phyloP scores from a whole-genome alignment of 2,888 invertebrate species.

The Drosophila sordidula region DNA sequence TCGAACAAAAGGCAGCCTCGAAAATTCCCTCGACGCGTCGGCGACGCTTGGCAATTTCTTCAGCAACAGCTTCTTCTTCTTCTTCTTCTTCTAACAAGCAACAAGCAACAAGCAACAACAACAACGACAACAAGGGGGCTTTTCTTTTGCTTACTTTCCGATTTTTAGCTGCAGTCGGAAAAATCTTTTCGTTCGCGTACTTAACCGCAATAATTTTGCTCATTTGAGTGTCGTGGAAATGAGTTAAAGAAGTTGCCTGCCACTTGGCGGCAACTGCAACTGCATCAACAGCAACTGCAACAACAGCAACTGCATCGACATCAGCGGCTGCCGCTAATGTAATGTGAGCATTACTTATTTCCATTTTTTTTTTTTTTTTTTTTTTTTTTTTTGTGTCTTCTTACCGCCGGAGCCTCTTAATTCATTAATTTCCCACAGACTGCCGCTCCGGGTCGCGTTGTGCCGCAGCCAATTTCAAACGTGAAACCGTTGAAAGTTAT shows the following conservation, averaged over 20 bases:
- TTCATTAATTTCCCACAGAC: conserved; percentile 79
- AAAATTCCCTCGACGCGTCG: conserved; percentile 59
- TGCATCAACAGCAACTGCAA: conserved; percentile 35
- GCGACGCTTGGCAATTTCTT: conserved; percentile 53
- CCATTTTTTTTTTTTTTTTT: conserved; percentile 65
- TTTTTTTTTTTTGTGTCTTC: conserved; percentile 45
- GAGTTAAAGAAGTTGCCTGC: conserved; percentile 74
- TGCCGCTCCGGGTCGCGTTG: conserved; percentile 38
- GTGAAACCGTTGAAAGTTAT: conserved; percentile 81
- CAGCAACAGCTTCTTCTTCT: conserved; percentile 7
- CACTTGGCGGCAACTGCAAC: conserved; percentile 54
- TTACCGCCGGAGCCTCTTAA: conserved; percentile 63
- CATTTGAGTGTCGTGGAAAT: conserved; percentile 82
- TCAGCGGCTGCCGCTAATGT: conserved; percentile 64
- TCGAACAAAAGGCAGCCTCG: conserved; percentile 36
- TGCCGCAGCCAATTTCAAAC: conserved; percentile 69
- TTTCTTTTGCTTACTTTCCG: conserved; percentile 69
- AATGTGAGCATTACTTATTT: conserved; percentile 80
- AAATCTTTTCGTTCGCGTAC: conserved; percentile 75
- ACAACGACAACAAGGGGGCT: conserved; percentile 35
- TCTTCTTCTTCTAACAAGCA: conserved; percentile 53
- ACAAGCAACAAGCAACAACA: too few relatives aligned
- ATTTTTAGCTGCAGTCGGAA: conserved; percentile 52
- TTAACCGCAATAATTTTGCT: conserved; percentile 81
- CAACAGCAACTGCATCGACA: conserved; percentile 36